Evolutionary conservation across 2,113 vertebrate genomes (phyloP), one percentile per base, ranked within the genome.

Genomic region (Kryptolebias marmoratus): DNA sequence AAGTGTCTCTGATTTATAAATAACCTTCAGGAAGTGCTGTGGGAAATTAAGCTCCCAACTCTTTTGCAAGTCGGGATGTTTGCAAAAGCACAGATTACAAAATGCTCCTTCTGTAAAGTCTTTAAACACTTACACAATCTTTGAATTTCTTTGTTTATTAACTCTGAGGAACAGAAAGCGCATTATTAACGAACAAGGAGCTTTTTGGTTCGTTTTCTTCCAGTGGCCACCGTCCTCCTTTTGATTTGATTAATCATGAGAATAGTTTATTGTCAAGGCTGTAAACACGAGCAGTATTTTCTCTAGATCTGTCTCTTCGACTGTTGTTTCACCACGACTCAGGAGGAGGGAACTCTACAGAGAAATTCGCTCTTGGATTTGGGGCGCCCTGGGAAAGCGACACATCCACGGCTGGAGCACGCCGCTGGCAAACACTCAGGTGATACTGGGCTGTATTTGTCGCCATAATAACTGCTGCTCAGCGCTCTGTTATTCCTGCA

Each of bases 361-460:
- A n/a, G 94, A 94, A 47, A 94, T 96, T 28, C 93, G 94, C 32
- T 80, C 93, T 4, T 92, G 94, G 57, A 88, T 96, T 80, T 96
- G 95, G 94, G 90, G 67, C 64, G 83, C 75, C 31, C 91, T 95
- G 61, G 94, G 94, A 18, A 95, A 92, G 71, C 85, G 82, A 1
- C 94, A 95, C 69, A 59, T 95, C n/a, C 89, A 94, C 1, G 94
- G 95, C 50, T 95, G 95, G 95, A 95, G 94, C 57, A 45, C 84
- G 39, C 93, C 94, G 0, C 72, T 93, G 61, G 87, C 81, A 32
- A 84, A 87, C 66, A 69, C 80, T 58, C 91, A 90, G 89, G 87
- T 91, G 60, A 44, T 28, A 4, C 18, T 47, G 30, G 53, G 58
- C 27, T 3, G 1, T 36, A 12, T 32, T 11, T 14, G 15, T 52